A percentile compares a stretch with the other conserved stretches of the same genome.
Evolutionary conservation across 2,113 vertebrate genomes (phyloP).

Genomic region (Phocoena sinus): DNA sequence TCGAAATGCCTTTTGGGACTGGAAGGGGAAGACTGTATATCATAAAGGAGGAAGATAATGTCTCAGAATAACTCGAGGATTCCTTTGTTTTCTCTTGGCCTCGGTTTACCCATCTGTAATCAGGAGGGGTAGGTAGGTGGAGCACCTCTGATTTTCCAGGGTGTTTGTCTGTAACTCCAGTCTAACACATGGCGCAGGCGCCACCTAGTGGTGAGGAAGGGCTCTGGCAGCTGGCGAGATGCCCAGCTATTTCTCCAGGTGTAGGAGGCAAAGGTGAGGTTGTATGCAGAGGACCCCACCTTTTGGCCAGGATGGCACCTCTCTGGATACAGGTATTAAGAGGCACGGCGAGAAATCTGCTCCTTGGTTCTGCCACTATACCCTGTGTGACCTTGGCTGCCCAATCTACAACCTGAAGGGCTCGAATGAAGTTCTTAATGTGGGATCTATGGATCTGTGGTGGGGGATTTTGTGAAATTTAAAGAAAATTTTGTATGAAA

Average conservation of each 20-base stretch:
- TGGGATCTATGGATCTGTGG: too few relatives aligned
- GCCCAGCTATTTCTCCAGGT: too few relatives aligned
- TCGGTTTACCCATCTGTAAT: not conserved
- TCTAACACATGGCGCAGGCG: not conserved
- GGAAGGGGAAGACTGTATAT: not conserved
- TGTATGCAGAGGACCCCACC: not conserved
- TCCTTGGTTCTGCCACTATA: not conserved
- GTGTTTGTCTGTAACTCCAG: not conserved
- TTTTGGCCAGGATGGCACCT: not conserved
- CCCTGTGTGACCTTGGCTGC: not conserved
- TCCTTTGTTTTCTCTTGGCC: not conserved
- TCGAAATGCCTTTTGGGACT: not conserved
- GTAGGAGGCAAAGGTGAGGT: not conserved
- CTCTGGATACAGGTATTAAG: not conserved
- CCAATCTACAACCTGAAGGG: not conserved
- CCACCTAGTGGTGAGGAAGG: conserved; percentile 32
- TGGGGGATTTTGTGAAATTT: not conserved
- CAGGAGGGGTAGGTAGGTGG: not conserved
- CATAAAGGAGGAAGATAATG: not conserved
- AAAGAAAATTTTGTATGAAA: not conserved
- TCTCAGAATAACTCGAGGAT: not conserved
- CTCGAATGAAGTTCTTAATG: rapidly evolving
- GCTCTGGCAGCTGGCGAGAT: not conserved
- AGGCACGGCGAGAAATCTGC: not conserved
- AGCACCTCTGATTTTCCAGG: rapidly evolving